These are phyloP conservation scores for Hippocampus barbouri DNA, from an alignment of 2,113 vertebrate species.

Conservation along the genomic window DNA sequence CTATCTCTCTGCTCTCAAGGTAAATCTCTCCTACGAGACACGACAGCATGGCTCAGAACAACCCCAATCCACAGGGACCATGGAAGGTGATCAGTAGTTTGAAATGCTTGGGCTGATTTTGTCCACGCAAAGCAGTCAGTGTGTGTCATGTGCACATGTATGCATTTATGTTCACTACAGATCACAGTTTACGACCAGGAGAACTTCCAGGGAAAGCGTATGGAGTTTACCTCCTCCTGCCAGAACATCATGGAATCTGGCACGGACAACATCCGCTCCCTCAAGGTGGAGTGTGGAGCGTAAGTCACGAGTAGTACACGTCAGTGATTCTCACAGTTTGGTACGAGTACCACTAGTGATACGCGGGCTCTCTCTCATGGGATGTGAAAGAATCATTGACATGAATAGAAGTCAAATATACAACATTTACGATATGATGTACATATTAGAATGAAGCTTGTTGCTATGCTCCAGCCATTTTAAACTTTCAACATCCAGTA, in stretches of 20 bases:
- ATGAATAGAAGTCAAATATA: no score
- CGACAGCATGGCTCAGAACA: constrained; percentile 87
- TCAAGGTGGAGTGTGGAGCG: constrained; percentile 93
- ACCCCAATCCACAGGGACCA: constrained; percentile 82
- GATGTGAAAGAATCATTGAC: no score
- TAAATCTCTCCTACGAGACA: constrained; percentile 43
- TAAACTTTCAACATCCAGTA: no score
- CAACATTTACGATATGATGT: no score
- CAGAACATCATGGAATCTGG: constrained; percentile 87
- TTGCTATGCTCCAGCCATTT: no score
- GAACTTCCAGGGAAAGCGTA: constrained; percentile 91
- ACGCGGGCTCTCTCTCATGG: no score
- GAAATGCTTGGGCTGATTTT: constrained; percentile 14
- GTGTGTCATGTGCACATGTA: constrained; percentile 32
- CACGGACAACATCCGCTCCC: constrained; percentile 85
- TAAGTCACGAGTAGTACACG: constrained; percentile 71
- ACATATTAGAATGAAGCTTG: no score
- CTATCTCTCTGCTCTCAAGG: constrained; percentile 43
- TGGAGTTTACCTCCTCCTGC: constrained; percentile 88
- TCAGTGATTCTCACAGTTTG: not conserved
- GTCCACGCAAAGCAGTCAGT: constrained; percentile 30
- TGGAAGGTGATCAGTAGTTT: constrained; percentile 80
- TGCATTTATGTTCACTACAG: constrained; percentile 64
- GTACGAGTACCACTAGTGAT: no score
- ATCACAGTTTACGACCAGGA: constrained; percentile 94